These are phyloP conservation scores for Zapornia atra DNA, from an alignment of 2,113 vertebrate genomes.

Conservation along the genomic window DNA sequence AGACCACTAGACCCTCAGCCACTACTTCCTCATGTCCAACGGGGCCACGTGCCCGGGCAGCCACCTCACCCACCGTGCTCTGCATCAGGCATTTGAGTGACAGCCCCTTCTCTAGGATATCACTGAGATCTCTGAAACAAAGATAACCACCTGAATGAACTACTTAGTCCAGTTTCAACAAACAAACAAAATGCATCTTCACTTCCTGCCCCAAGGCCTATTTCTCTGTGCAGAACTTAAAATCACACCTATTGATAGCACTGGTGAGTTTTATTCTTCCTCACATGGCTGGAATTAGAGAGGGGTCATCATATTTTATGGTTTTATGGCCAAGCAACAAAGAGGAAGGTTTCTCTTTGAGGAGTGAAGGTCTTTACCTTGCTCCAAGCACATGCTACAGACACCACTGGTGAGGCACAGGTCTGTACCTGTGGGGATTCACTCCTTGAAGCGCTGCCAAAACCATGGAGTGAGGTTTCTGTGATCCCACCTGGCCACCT, in stretches of 20 bases:
- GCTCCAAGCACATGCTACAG: not conserved
- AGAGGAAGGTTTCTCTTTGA: not conserved
- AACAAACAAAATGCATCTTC: not conserved
- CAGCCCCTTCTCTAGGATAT: not conserved
- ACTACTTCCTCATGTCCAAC: not conserved
- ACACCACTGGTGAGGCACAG: not conserved
- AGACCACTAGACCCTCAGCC: not conserved
- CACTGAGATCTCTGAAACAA: not conserved
- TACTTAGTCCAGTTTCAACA: not conserved
- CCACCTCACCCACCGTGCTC: not conserved
- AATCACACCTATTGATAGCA: not conserved
- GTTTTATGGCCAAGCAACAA: not conserved
- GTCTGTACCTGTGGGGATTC: no score
- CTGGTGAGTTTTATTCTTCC: not conserved
- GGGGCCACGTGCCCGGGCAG: not conserved
- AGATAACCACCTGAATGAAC: not conserved
- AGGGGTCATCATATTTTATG: not conserved
- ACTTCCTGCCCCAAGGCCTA: not conserved
- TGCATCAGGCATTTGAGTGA: no score
- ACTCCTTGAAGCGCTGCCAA: not conserved
- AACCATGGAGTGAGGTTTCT: not conserved
- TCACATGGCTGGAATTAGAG: not conserved
- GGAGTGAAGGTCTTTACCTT: not conserved
- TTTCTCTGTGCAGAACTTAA: not conserved
- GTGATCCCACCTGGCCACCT: accelerated